Conservation (phyloP, 2,797 vertebrate species). For the Notoglanidium macrostoma region DNA sequence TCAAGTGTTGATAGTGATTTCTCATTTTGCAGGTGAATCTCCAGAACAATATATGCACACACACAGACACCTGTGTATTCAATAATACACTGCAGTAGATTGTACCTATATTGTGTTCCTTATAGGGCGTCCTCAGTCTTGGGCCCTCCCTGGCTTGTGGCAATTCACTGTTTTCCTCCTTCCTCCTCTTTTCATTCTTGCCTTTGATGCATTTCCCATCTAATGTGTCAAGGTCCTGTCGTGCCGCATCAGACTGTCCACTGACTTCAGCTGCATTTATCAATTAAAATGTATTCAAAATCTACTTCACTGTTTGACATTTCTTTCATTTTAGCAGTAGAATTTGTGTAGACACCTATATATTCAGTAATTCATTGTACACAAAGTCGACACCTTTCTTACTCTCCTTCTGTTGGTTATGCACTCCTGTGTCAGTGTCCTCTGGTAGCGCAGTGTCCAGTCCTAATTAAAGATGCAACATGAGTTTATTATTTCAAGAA, state of each 20-base stretch:
- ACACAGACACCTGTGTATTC: too few species aligned
- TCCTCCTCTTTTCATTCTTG: background rate
- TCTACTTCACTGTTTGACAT: background rate
- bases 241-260: background rate
- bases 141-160: background rate
- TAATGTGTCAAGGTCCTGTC: background rate
- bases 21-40: too few species aligned
- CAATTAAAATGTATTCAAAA: background rate
- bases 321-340: background rate
- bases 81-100: background rate
- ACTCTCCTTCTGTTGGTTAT: background rate
- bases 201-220: background rate
- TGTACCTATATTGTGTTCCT: background rate
- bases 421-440: background rate
- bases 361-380: background rate
- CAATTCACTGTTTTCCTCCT: background rate
- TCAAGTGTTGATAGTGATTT: too few species aligned
- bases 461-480: constrained; percentile 5
- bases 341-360: background rate
- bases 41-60: too few species aligned
- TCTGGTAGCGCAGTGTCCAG: background rate
- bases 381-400: background rate
- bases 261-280: background rate
- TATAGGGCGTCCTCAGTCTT: background rate
- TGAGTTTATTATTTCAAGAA: background rate